Conservation (phyloP, 1,140 invertebrate species). For the Diachasmimorpha longicaudata region DNA sequence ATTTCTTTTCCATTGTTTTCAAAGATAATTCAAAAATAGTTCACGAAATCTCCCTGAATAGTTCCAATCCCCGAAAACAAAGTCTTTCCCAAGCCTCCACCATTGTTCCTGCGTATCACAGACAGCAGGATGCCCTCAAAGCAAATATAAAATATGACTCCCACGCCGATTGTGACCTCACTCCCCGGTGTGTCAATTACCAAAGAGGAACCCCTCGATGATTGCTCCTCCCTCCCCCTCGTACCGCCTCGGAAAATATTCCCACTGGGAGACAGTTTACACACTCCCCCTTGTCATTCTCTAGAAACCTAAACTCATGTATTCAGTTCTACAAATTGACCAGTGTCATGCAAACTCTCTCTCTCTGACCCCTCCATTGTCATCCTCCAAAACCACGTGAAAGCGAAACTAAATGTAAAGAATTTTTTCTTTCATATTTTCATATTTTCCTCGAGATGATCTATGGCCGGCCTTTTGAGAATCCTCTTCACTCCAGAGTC, state of each 20-base stretch:
- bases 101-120: not conserved
- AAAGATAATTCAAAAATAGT: too few relatives aligned
- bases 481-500: too few relatives aligned
- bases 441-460: not conserved
- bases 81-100: not conserved
- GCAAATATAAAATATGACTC: not conserved
- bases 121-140: not conserved
- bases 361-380: conserved; percentile 1
- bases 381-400: not conserved
- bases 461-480: not conserved
- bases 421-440: not conserved
- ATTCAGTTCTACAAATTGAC: conserved; percentile 3
- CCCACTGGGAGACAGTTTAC: not conserved
- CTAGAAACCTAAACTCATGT: not conserved
- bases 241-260: not conserved
- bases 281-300: not conserved
- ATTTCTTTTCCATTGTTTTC: not conserved
- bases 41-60: not conserved
- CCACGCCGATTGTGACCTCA: not conserved
- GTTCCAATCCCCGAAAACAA: not conserved
- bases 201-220: not conserved
- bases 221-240: not conserved
- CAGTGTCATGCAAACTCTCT: conserved; percentile 17
- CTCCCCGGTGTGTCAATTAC: conserved; percentile 10
- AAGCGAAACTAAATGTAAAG: conserved; percentile 8